Evolutionary conservation across 2,888 invertebrate genomes (phyloP).

Genomic region (Synergus itoensis): DNA sequence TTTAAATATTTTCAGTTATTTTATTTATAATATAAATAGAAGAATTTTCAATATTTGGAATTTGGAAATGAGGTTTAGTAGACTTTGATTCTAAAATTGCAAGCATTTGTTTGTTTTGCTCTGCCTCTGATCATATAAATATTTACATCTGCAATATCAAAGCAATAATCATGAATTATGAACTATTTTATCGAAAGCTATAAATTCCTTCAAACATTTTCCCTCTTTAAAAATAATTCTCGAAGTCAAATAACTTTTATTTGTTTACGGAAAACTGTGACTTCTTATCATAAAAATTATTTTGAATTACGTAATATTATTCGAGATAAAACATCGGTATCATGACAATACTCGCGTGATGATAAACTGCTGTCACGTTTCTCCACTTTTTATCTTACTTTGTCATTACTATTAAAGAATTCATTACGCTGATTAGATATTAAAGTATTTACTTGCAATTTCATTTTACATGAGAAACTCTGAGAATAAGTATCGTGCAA

Average conservation of each 20-base stretch:
- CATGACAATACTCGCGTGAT: slow-evolving; percentile 26
- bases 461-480: neutral
- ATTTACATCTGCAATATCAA: neutral
- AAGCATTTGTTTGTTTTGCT: neutral
- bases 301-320: slow-evolving; percentile 12
- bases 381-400: neutral
- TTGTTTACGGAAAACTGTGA: neutral
- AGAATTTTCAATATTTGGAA: neutral
- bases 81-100: neutral
- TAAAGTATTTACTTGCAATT: neutral
- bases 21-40: neutral
- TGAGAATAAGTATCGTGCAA: neutral
- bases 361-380: slow-evolving; percentile 36
- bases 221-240: neutral
- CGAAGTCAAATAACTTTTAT: neutral
- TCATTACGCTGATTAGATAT: slow-evolving; percentile 17
- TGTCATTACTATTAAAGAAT: slow-evolving; percentile 37
- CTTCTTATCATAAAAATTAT: slow-evolving; percentile 14
- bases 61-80: neutral
- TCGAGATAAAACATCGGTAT: neutral
- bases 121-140: neutral
- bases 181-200: neutral
- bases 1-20: neutral
- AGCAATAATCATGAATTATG: neutral
- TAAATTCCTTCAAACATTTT: neutral